Percentiles rank a stretch among this genome's conserved stretches.
Conservation (phyloP, 2,888 invertebrate species). For the Plemyria rubiginata region DNA sequence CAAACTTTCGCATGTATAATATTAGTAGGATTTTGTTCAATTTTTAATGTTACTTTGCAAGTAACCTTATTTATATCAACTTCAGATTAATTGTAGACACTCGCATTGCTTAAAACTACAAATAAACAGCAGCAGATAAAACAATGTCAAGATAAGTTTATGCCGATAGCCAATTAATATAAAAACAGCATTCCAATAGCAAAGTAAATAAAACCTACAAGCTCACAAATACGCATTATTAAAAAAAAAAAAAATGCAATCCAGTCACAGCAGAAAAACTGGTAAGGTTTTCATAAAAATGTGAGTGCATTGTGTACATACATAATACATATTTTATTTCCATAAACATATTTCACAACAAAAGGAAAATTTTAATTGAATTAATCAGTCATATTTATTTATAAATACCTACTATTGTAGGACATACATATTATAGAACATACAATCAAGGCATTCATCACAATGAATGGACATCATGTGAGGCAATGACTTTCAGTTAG, state of each 20-base stretch:
- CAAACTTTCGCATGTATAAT: too few relatives aligned
- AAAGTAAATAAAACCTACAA: too few relatives aligned
- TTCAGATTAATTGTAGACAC: not conserved
- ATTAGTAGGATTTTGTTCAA: too few relatives aligned
- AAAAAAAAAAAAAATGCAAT: too few relatives aligned
- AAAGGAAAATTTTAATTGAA: conserved; percentile 1
- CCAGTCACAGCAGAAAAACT: too few relatives aligned
- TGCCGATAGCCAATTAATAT: not conserved
- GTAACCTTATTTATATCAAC: not conserved
- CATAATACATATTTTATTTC: not conserved
- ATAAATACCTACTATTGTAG: conserved; percentile 6
- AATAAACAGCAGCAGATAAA: not conserved
- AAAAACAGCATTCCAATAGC: too few relatives aligned
- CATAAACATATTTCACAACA: conserved; percentile 1
- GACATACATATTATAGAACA: not conserved
- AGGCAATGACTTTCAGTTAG: not conserved
- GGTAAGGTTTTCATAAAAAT: too few relatives aligned
- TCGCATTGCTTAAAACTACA: conserved; percentile 4
- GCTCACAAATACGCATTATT: not conserved
- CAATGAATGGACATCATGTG: not conserved
- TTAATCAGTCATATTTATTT: conserved; percentile 6
- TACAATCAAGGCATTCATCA: not conserved
- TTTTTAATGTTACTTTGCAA: not conserved
- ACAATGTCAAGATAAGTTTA: not conserved
- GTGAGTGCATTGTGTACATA: too few relatives aligned